Evolutionary conservation across 1,140 invertebrate species (phyloP), one percentile per base, ranked within the genome.

Genomic region (Saccostrea glomerata): DNA sequence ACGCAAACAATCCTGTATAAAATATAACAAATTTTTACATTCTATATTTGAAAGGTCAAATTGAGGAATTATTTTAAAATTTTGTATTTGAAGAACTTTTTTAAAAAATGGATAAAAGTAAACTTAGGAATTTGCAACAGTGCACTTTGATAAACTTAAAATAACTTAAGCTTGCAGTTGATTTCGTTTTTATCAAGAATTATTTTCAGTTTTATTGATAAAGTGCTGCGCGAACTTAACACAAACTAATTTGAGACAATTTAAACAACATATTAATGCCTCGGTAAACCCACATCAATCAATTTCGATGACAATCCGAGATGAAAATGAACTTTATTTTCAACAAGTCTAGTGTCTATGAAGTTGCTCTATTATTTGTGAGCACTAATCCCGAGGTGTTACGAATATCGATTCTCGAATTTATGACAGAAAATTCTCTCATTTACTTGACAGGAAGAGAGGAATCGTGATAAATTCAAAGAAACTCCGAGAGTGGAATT

Each of bases 401-500:
- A 36, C 2, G 11, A 36, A 17, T 77, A 77, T 77, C 70, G 70
- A 77, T 77, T 77, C 70, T 15, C 23, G 70, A 77, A 77, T 77
- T 77, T 77, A 77, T 77, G 70, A 77, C 70, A 77, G 70, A 77
- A 77, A 25, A 30, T 77, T 77, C 7, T 77, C 70, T 77, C 70
- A 77, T 77, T 66, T 77, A 25, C 70, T 77, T 77, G 23, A 77
- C 70, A 77, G 70, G 25, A 36, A 77, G 70, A 77, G 9, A 15
- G 23, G 25, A 36, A 77, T 77, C 70, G 70, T 77, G 70, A 36
- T 30, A 77, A 17, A 77, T 77, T 77, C 70, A 77, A 77, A 77
- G 70, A 36, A 63, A 36, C 23, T 77, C 11, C 30, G 70, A 12
- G 70, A 77, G 13, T n/a, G 17, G n/a, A 63, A 63, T 63, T 63